Evolutionary conservation across 2,888 invertebrate species (phyloP), one percentile per base, ranked within the genome.

Genomic region (Colletes collaris): DNA sequence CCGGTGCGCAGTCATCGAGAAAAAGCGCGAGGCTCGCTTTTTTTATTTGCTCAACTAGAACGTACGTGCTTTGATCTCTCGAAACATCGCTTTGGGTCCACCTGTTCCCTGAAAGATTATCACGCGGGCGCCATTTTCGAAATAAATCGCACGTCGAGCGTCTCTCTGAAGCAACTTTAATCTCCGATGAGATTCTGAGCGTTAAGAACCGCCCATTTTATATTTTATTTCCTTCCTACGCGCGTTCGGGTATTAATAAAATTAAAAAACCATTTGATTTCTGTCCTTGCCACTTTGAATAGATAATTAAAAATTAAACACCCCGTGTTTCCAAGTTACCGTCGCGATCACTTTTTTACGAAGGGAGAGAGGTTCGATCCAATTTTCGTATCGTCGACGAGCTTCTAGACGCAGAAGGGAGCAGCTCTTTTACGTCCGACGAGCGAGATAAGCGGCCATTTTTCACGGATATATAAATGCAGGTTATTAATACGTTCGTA

Each of bases 401-500:
- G 44, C 52, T 72, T 50, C 37, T 13, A 53, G 44, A 58, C 8
- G 35, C 2, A 60, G 55, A 70, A 63, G 50, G 56, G 62, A 53
- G 52, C 50, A 56, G 66, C 56, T 50, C 66, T 68, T 56, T 35
- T 74, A 76, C 72, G 76, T 71, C 59, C 70, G 75, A 65, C 75
- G 52, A 68, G 62, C 74, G 69, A 81, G 86, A 86, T 83, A 84
- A 87, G 87, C 86, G 88, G 90, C 86, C 90, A 91, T 92, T 92
- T 91, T 91, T 92, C 91, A 92, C 86, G 80, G 86, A 87, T 88
- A 86, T 87, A 89, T 90, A 91, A 92, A 91, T 89, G 90, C 88
- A 81, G 85, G 90, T 91, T 91, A 92, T 92, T 91, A 92, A 92
- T 92, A 91, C 84, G 86, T 83, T 85, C 86, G 88, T 89, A 89